These are phyloP conservation scores for Acrocephalus scirpaceus DNA, from an alignment of 2,797 vertebrate species.

Conservation along the genomic window DNA sequence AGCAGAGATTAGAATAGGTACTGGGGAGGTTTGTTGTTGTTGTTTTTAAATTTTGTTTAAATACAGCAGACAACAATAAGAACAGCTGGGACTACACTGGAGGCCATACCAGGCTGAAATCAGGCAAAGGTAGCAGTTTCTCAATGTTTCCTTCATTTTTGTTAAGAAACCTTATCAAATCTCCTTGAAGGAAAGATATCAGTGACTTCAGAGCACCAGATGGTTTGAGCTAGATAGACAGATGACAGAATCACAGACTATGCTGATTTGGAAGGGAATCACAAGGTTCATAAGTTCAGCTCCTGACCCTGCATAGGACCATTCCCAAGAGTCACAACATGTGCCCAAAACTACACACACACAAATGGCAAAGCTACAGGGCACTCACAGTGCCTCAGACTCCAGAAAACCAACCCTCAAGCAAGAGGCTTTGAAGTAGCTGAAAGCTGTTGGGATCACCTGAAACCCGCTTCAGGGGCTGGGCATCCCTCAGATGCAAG, in stretches of 20 bases:
- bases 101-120: background rate
- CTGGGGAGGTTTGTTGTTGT: background rate
- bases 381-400: background rate
- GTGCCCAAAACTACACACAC: background rate
- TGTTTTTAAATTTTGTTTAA: background rate
- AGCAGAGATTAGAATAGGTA: background rate
- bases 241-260: background rate
- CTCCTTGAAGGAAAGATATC: background rate
- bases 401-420: background rate
- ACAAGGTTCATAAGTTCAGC: background rate
- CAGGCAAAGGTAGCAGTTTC: background rate
- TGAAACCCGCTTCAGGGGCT: background rate
- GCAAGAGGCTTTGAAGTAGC: background rate
- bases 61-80: background rate
- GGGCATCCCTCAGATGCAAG: background rate
- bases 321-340: background rate
- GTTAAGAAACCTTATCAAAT: background rate
- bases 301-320: background rate
- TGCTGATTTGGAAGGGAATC: background rate
- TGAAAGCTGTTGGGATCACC: accelerated
- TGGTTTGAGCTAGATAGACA: background rate
- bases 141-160: background rate
- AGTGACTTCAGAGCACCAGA: background rate
- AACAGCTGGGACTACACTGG: background rate
- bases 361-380: background rate